Evolutionary conservation across 2,113 vertebrate species (phyloP).

Genomic region (Rissa tridactyla): DNA sequence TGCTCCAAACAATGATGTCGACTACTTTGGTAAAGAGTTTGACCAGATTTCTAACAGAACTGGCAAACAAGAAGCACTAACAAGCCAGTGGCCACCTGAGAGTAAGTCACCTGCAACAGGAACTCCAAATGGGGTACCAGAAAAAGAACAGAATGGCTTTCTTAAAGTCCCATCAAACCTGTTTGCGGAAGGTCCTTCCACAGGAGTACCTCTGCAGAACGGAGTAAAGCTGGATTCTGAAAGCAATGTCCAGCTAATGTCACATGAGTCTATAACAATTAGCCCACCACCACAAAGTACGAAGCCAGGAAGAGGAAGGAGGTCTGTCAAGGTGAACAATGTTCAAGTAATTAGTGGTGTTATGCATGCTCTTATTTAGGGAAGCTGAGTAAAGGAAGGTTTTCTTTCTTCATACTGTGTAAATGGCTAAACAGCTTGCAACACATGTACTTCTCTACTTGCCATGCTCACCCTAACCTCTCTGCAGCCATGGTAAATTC

Average conservation of each 20-base stretch:
- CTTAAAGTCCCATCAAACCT: slow-evolving; percentile 72
- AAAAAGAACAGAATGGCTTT: slow-evolving; percentile 77
- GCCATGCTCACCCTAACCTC: not conserved
- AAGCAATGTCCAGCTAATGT: slow-evolving; percentile 60
- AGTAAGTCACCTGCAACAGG: slow-evolving; percentile 62
- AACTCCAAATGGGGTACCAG: slow-evolving; percentile 72
- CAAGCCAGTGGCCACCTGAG: slow-evolving; percentile 78
- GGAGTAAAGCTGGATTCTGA: slow-evolving; percentile 74
- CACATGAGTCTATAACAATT: slow-evolving; percentile 85
- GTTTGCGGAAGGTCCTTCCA: slow-evolving; percentile 77
- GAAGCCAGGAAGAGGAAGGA: slow-evolving; percentile 90
- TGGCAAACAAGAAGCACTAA: slow-evolving; percentile 79
- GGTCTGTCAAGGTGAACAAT: slow-evolving; percentile 89
- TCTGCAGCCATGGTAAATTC: not conserved
- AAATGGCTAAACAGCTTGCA: not conserved
- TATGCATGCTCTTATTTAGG: slow-evolving; percentile 52
- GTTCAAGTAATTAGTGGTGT: slow-evolving; percentile 49
- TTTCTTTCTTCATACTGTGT: not conserved
- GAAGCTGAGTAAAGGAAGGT: slow-evolving; percentile 54
- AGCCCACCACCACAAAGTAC: slow-evolving; percentile 90
- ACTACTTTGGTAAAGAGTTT: slow-evolving; percentile 81
- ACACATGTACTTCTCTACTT: not conserved
- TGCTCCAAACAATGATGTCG: slow-evolving; percentile 73
- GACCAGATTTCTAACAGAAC: slow-evolving; percentile 83
- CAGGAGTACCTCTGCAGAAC: slow-evolving; percentile 70